Evolutionary conservation across 2,113 vertebrate genomes (phyloP).

Genomic region (Pomatorhinus ruficollis): DNA sequence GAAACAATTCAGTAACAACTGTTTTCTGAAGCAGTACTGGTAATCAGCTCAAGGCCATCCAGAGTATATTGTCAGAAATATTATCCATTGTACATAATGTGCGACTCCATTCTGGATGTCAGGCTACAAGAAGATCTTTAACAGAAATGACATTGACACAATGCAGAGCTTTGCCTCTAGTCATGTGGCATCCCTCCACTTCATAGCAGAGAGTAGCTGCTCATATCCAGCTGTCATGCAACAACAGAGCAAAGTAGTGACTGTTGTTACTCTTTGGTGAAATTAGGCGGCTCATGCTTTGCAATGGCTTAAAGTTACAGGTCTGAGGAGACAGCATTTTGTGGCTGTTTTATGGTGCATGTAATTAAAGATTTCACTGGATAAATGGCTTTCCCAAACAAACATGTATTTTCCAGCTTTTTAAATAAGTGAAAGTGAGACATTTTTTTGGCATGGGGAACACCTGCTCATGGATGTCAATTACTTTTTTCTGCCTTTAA

Average conservation of each 20-base stretch:
- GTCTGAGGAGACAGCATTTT: slow-evolving; percentile 39
- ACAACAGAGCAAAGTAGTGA: neutral
- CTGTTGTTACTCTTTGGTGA: slow-evolving; percentile 8
- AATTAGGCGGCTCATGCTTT: neutral
- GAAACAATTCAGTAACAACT: slow-evolving; percentile 47
- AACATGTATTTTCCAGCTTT: neutral
- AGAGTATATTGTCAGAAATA: slow-evolving; percentile 21
- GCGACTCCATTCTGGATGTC: neutral
- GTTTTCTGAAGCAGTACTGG: slow-evolving; percentile 23
- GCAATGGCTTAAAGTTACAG: neutral
- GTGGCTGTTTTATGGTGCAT: slow-evolving; percentile 38
- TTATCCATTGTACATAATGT: slow-evolving; percentile 9
- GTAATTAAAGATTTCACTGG: slow-evolving; percentile 40
- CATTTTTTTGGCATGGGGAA: neutral
- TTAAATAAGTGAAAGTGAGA: slow-evolving; percentile 6
- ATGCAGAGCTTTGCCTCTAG: slow-evolving; percentile 26
- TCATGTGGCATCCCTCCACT: slow-evolving; percentile 31
- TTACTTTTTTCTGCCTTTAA: slow-evolving; percentile 50
- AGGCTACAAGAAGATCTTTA: slow-evolving; percentile 2
- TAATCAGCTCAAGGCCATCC: slow-evolving; percentile 51
- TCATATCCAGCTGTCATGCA: slow-evolving; percentile 25
- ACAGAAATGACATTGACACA: slow-evolving; percentile 29
- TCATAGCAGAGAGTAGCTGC: neutral
- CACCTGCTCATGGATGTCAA: slow-evolving; percentile 24
- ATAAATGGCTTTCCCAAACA: slow-evolving; percentile 14